Percentiles rank a stretch among this genome's conserved stretches.
phyloP scores from a whole-genome alignment of 2,888 invertebrate genomes.

The Notodonta dromedarius region DNA sequence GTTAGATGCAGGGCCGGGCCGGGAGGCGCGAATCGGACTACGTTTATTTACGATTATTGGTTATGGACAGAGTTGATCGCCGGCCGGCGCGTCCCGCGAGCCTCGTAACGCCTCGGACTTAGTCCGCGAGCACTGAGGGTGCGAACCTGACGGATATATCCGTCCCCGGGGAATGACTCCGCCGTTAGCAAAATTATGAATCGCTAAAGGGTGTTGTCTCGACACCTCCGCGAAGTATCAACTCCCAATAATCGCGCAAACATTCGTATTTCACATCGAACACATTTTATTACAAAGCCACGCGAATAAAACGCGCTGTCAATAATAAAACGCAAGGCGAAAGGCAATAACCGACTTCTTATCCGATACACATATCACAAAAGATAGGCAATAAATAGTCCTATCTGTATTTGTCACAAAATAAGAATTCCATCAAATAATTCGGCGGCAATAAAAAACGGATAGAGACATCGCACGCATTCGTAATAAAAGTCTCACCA shows the following conservation, averaged over 20 bases:
- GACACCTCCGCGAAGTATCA: slow-evolving; percentile 31
- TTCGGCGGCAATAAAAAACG: slow-evolving; percentile 78
- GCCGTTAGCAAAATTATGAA: slow-evolving; percentile 74
- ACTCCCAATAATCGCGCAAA: slow-evolving; percentile 32
- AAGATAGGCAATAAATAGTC: slow-evolving; percentile 65
- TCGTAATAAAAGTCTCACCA: slow-evolving; percentile 83
- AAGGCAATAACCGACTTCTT: slow-evolving; percentile 56
- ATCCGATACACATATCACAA: slow-evolving; percentile 59
- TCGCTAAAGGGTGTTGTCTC: slow-evolving; percentile 50
- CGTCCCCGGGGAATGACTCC: slow-evolving; percentile 69
- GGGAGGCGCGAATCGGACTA: slow-evolving; percentile 50
- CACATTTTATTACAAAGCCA: slow-evolving; percentile 40
- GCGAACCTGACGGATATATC: slow-evolving; percentile 78
- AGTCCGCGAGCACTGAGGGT: slow-evolving; percentile 61
- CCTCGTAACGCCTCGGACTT: slow-evolving; percentile 80
- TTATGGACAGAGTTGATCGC: slow-evolving; percentile 80
- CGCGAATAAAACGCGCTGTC: slow-evolving; percentile 44
- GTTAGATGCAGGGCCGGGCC: slow-evolving; percentile 34
- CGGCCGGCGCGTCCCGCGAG: slow-evolving; percentile 71
- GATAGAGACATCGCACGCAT: slow-evolving; percentile 84
- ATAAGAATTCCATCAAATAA: slow-evolving; percentile 79
- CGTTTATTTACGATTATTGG: slow-evolving; percentile 84
- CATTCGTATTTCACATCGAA: slow-evolving; percentile 40
- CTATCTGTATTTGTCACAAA: slow-evolving; percentile 71
- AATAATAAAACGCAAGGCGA: slow-evolving; percentile 47